Evolutionary conservation across 2,888 invertebrate species (phyloP).

Genomic region (Cataglyphis altisquamis): DNA sequence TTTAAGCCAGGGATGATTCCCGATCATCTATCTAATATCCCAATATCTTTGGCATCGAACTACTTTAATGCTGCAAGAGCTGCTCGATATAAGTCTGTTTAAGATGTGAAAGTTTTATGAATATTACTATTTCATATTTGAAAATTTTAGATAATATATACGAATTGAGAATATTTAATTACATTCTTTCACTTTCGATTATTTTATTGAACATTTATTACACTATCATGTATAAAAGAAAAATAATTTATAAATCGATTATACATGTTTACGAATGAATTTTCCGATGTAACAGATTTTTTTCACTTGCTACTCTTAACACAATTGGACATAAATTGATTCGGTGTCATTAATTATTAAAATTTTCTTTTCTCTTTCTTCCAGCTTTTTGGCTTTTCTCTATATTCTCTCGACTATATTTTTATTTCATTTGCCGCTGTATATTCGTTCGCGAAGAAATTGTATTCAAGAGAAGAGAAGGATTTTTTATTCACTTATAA

Average conservation of each 20-base stretch:
- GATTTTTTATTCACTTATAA: neutral
- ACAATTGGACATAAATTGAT: neutral
- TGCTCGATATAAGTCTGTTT: neutral
- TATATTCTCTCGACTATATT: neutral
- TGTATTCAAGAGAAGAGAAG: neutral
- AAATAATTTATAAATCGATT: neutral
- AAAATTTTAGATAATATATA: neutral
- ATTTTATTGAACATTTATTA: neutral
- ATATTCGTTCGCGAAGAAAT: neutral
- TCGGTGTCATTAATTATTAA: neutral
- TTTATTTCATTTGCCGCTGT: neutral
- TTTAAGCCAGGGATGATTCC: neutral
- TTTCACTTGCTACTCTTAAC: neutral
- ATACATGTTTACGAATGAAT: neutral
- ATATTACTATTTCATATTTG: neutral
- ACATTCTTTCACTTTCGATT: neutral
- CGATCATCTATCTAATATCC: neutral
- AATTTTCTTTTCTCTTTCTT: neutral
- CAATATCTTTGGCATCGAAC: neutral
- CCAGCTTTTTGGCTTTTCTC: neutral
- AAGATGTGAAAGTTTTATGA: neutral
- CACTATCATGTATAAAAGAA: neutral
- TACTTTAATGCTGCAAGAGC: neutral
- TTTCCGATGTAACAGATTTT: neutral
- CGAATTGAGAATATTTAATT: neutral